Evolutionary conservation across 2,797 vertebrate genomes (phyloP).

Genomic region (Scomberomorus guttatus): DNA sequence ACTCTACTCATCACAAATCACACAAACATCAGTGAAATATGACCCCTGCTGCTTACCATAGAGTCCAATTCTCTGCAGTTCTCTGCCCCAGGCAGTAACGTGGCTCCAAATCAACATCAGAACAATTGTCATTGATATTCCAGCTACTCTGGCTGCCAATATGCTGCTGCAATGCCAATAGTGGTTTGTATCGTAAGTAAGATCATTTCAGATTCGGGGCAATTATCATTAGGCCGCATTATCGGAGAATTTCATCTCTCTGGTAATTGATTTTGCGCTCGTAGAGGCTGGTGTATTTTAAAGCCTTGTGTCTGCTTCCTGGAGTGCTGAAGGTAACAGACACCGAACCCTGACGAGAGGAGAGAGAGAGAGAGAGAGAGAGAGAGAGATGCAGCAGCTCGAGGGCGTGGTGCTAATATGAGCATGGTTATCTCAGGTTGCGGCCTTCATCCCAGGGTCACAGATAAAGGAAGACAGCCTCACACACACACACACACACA

Average conservation of each 20-base stretch:
- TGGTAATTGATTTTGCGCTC: constrained; percentile 80
- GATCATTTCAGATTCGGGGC: constrained; percentile 72
- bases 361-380: constrained; percentile 34
- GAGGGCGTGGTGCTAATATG: constrained; percentile 66
- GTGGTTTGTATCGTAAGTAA: constrained; percentile 74
- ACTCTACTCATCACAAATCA: constrained; percentile 60
- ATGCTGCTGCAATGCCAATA: constrained; percentile 66
- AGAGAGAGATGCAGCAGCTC: constrained; percentile 49
- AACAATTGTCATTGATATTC: constrained; percentile 82
- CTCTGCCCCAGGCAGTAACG: constrained; percentile 69
- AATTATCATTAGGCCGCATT: constrained; percentile 78
- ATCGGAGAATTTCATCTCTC: constrained; percentile 81
- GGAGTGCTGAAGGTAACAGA: constrained; percentile 76
- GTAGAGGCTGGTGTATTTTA: constrained; percentile 56
- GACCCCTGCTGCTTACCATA: constrained; percentile 53
- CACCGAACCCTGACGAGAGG: constrained; percentile 60
- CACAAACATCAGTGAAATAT: constrained; percentile 57
- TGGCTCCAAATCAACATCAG: constrained; percentile 73
- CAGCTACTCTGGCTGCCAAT: constrained; percentile 72
- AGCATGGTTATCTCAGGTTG: constrained; percentile 70
- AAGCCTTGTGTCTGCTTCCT: constrained; percentile 71
- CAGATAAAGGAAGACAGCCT: constrained; percentile 46
- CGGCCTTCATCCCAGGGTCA: constrained; percentile 67
- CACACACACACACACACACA: constrained; percentile 16
- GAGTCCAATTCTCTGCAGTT: constrained; percentile 58